Evolutionary conservation across 2,888 invertebrate genomes (phyloP).

Genomic region (Bhutanitis thaidina): DNA sequence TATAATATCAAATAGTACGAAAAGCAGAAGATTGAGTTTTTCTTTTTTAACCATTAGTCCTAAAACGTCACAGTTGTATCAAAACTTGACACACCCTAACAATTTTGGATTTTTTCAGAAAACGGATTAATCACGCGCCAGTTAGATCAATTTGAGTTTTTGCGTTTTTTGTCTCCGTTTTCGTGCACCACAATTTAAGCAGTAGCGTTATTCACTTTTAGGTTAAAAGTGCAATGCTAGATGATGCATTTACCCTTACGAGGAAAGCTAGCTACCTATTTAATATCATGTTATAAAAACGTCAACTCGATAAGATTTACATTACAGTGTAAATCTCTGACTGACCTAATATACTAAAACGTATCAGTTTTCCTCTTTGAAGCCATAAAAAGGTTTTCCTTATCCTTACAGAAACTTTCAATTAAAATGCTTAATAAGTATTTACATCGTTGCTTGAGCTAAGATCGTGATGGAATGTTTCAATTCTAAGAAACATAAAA

Average conservation of each 20-base stretch:
- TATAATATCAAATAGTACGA: too few species aligned
- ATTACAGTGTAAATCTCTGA: too few species aligned
- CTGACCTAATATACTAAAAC: neutral
- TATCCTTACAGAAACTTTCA: neutral
- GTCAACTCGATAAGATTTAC: too few species aligned
- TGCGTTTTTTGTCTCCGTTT: neutral
- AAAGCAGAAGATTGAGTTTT: too few species aligned
- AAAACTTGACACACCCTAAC: conserved; percentile 3
- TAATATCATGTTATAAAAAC: too few species aligned
- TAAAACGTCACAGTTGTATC: too few species aligned
- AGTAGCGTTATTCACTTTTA: too few species aligned
- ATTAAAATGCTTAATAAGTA: conserved; percentile 1
- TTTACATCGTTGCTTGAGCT: neutral
- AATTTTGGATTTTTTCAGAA: conserved; percentile 1
- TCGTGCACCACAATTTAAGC: too few species aligned
- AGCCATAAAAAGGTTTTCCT: neutral
- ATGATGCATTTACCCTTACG: too few species aligned
- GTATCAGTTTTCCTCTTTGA: conserved; percentile 1
- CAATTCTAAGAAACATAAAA: neutral
- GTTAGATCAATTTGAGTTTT: conserved; percentile 4
- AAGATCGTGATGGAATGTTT: neutral
- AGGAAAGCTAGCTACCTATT: too few species aligned
- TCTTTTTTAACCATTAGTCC: too few species aligned
- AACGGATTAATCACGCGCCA: conserved; percentile 14
- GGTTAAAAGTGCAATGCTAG: too few species aligned